These are phyloP conservation scores for Eilema griseolum DNA, from an alignment of 2,888 invertebrate genomes.

Conservation along the genomic window DNA sequence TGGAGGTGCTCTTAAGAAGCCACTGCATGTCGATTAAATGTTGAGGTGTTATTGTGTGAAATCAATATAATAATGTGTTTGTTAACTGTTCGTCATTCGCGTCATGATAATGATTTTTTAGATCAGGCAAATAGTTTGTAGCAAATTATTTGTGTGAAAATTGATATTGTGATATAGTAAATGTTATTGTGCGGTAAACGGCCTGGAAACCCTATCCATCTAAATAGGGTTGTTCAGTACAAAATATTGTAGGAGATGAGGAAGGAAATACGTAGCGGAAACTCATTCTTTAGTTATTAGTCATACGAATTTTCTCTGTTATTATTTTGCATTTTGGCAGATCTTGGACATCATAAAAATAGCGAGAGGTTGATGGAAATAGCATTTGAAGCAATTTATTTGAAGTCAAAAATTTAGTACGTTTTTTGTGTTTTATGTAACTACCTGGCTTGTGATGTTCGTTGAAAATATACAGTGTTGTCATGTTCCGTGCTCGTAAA, in stretches of 20 bases:
- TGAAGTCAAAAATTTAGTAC: not conserved
- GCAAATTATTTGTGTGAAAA: not conserved
- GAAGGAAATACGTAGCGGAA: not conserved
- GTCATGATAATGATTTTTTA: not conserved
- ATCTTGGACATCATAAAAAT: constrained; percentile 1
- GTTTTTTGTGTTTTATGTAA: constrained; percentile 3
- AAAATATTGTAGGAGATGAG: too few relatives aligned
- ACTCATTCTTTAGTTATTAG: not conserved
- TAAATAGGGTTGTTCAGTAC: too few relatives aligned
- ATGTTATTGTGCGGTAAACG: too few relatives aligned
- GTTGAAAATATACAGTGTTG: constrained; percentile 6
- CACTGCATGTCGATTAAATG: constrained; percentile 9
- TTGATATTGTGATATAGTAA: not conserved
- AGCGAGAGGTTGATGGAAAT: not conserved
- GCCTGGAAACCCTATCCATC: not conserved
- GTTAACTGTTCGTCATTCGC: not conserved
- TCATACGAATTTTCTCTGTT: not conserved
- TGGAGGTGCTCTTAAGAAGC: not conserved
- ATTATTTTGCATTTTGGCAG: constrained; percentile 6
- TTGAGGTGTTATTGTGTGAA: constrained; percentile 6
- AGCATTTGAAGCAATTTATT: not conserved
- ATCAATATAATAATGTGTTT: constrained; percentile 3
- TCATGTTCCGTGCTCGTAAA: not conserved
- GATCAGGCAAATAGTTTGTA: not conserved
- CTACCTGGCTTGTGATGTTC: constrained; percentile 6